Conservation (phyloP, 2,888 invertebrate genomes). For the Brachypterus glaber region DNA sequence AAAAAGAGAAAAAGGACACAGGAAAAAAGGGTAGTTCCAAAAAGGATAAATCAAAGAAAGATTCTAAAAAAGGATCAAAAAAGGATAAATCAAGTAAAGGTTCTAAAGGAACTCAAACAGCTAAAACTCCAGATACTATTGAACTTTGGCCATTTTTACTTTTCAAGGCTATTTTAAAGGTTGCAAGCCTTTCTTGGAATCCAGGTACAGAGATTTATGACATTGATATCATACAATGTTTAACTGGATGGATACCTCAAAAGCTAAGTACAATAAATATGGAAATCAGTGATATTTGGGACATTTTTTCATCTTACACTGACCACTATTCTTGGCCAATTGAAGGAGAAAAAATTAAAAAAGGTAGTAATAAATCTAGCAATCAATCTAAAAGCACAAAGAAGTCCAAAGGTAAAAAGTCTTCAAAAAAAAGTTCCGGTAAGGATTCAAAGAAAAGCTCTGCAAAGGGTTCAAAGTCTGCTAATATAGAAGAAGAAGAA, state of each 20-base stretch:
- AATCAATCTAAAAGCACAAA: conserved; percentile 6
- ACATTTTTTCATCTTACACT: conserved; percentile 27
- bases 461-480: conserved; percentile 5
- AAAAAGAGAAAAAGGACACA: not conserved
- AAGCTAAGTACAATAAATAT: conserved; percentile 24
- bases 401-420: conserved; percentile 8
- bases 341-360: conserved; percentile 8
- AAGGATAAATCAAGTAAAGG: conserved; percentile 5
- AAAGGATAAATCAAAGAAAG: conserved; percentile 1
- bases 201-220: conserved; percentile 34
- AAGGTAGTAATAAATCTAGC: conserved; percentile 6
- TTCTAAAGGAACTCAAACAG: not conserved
- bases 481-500: conserved; percentile 12
- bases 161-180: conserved; percentile 41
- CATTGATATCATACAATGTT: conserved; percentile 38
- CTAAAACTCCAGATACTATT: conserved; percentile 16
- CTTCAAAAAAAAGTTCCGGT: conserved; percentile 11
- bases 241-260: conserved; percentile 41
- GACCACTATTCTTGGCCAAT: conserved; percentile 28
- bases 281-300: conserved; percentile 25
- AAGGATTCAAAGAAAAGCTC: conserved; percentile 5
- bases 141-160: conserved; percentile 45
- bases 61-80: conserved; percentile 1
- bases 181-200: conserved; percentile 38
- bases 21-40: not conserved